Percentiles rank a stretch among this genome's conserved stretches.
phyloP scores from a whole-genome alignment of 2,797 vertebrate species.

The Cuniculus paca region DNA sequence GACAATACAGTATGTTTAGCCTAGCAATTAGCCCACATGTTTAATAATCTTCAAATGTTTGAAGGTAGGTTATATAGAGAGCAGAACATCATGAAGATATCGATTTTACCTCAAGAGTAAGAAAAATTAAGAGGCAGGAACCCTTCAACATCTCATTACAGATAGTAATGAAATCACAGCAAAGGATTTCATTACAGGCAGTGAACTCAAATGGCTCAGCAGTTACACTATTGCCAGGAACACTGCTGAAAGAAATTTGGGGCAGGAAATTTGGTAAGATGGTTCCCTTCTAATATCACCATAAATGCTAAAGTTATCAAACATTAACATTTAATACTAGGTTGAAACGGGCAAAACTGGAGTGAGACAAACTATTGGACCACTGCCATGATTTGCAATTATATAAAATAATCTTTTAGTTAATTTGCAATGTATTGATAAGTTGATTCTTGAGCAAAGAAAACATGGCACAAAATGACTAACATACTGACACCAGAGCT shows the following conservation, averaged over 20 bases:
- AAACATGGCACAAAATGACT: constrained; percentile 29
- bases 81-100: constrained; percentile 32
- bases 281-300: background rate
- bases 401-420: constrained; percentile 18
- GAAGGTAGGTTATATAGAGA: background rate
- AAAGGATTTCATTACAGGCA: too few species aligned
- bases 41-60: constrained; percentile 36
- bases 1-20: background rate
- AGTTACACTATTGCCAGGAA: background rate
- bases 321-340: constrained; percentile 51
- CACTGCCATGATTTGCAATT: constrained; percentile 40
- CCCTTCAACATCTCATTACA: background rate
- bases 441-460: background rate
- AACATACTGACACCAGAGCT: background rate
- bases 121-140: constrained; percentile 42
- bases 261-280: background rate
- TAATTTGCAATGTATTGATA: background rate
- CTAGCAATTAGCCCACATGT: background rate
- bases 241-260: background rate
- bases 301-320: background rate
- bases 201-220: background rate
- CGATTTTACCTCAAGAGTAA: constrained; percentile 30
- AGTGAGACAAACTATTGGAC: background rate
- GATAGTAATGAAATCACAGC: background rate
- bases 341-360: constrained; percentile 53